Evolutionary conservation across 1,140 invertebrate species (phyloP).

Genomic region (Harlomillsia oculata): DNA sequence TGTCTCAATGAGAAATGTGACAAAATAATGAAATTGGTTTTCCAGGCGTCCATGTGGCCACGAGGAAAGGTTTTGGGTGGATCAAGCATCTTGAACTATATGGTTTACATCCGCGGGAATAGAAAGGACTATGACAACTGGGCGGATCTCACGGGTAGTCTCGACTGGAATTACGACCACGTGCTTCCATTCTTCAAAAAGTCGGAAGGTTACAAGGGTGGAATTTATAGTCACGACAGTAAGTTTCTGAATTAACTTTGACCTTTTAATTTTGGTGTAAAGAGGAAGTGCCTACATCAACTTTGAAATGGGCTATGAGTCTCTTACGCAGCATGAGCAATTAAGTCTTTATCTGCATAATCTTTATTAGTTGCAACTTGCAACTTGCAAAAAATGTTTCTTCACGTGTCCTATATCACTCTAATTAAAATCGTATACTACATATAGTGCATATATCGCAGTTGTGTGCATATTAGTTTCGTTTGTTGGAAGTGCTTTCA

Average conservation of each 20-base stretch:
- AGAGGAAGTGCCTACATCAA: no score
- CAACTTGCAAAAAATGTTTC: no score
- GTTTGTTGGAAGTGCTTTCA: neutral
- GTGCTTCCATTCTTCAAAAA: conserved; percentile 57
- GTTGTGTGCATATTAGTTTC: no score
- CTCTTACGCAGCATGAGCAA: no score
- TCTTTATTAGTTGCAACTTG: no score
- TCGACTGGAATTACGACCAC: conserved; percentile 76
- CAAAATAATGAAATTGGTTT: neutral
- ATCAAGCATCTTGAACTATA: conserved; percentile 53
- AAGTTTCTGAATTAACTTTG: neutral
- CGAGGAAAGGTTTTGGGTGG: conserved; percentile 46
- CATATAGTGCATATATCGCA: neutral
- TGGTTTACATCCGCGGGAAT: conserved; percentile 60
- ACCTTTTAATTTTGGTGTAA: no score
- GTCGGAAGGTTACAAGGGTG: conserved; percentile 44
- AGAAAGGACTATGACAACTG: conserved; percentile 77
- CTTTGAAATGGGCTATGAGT: no score
- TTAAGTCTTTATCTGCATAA: no score
- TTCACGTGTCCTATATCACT: no score
- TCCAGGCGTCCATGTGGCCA: neutral
- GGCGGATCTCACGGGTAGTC: conserved; percentile 65
- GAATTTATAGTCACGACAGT: conserved; percentile 5
- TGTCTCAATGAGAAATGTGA: no score
- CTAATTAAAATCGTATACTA: neutral